phyloP scores from a whole-genome alignment of 2,888 invertebrate species.

The Drosophila acutilabella region DNA sequence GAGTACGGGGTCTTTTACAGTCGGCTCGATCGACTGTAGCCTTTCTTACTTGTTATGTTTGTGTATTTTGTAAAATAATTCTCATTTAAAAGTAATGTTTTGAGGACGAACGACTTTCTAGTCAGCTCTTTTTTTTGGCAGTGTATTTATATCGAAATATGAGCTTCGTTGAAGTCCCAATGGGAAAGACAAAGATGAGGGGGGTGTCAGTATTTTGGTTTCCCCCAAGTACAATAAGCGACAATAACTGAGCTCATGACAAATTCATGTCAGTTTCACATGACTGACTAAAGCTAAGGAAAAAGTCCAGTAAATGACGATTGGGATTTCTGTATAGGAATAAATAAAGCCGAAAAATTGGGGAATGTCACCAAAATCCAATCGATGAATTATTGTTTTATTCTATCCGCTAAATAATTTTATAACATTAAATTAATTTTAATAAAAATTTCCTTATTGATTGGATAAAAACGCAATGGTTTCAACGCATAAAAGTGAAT shows the following conservation, averaged over 20 bases:
- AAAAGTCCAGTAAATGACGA: slow-evolving; percentile 34
- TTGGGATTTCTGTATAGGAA: slow-evolving; percentile 28
- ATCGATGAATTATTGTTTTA: background rate
- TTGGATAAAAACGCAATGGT: background rate
- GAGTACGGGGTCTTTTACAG: too few species aligned
- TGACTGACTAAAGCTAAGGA: slow-evolving; percentile 43
- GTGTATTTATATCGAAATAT: slow-evolving; percentile 38
- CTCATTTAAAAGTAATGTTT: too few species aligned
- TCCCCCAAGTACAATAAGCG: slow-evolving; percentile 38
- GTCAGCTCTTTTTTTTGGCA: background rate
- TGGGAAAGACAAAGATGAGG: background rate
- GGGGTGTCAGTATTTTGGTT: slow-evolving; percentile 53
- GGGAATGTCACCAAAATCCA: background rate
- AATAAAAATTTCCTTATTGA: too few species aligned
- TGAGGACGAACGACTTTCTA: too few species aligned
- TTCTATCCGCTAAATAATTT: too few species aligned
- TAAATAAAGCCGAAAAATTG: background rate
- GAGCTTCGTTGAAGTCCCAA: slow-evolving; percentile 4
- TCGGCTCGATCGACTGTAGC: too few species aligned
- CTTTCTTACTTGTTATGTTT: too few species aligned
- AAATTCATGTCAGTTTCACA: slow-evolving; percentile 71
- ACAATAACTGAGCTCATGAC: slow-evolving; percentile 68
- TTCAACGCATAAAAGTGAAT: too few species aligned
- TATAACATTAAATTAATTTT: too few species aligned
- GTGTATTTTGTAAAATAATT: too few species aligned